These are phyloP conservation scores for Anthopleura xanthogrammica DNA, from an alignment of 92 coral and sea anemone species.

Conservation along the genomic window DNA sequence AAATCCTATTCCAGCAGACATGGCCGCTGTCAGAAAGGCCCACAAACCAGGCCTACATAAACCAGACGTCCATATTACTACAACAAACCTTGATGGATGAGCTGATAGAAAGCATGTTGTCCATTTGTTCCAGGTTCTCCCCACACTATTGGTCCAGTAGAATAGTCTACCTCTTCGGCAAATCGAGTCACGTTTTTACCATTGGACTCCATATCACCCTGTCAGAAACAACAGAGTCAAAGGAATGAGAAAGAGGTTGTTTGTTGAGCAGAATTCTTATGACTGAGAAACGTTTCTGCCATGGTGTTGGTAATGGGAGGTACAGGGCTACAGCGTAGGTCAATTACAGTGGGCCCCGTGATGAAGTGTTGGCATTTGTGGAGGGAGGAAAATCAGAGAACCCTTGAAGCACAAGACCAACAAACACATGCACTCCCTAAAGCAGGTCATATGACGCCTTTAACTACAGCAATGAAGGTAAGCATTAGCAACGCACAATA, in stretches of 20 bases:
- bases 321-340: no score
- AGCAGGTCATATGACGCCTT: no score
- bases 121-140: conserved; percentile 99
- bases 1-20: no score
- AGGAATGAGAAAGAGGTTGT: background rate
- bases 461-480: no score
- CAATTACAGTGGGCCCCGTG: no score
- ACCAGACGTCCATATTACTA: background rate
- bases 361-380: no score
- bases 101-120: conserved; percentile 96
- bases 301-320: background rate
- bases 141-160: conserved; percentile 98
- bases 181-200: conserved; percentile 79
- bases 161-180: conserved; percentile 78
- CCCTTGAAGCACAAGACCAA: no score
- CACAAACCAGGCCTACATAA: background rate
- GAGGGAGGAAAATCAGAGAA: no score
- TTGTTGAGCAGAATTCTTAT: background rate
- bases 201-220: conserved; percentile 99
- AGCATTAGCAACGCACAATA: no score
- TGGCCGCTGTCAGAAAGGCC: no score
- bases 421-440: no score
- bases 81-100: conserved; percentile 89
- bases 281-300: background rate
- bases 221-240: background rate